phyloP scores from a whole-genome alignment of 2,113 vertebrate species.

The Semnornis frantzii region DNA sequence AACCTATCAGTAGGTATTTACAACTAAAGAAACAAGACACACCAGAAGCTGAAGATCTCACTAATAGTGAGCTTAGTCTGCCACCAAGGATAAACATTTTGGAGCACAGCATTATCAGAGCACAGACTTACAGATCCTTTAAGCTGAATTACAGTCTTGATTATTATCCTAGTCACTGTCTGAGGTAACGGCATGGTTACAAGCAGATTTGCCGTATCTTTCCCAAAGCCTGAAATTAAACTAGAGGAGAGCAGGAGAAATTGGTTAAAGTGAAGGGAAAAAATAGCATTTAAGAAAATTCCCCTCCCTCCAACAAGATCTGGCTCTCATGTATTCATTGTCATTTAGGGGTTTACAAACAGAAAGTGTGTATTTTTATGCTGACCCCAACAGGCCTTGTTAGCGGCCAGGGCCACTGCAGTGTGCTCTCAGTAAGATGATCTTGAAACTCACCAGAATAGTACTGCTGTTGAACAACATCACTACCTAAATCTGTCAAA shows the following conservation, averaged over 20 bases:
- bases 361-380: neutral
- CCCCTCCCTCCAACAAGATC: neutral
- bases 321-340: neutral
- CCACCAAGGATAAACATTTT: neutral
- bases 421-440: neutral
- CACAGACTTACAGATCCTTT: conserved; percentile 26
- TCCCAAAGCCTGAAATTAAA: neutral
- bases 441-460: neutral
- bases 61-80: neutral
- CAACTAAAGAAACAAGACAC: neutral
- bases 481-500: neutral
- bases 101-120: neutral
- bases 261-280: neutral
- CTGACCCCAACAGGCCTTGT: neutral
- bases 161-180: neutral
- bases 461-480: neutral
- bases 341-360: neutral
- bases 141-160: conserved; percentile 34
- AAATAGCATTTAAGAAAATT: neutral
- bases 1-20: neutral
- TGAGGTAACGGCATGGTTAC: neutral
- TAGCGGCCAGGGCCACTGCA: neutral
- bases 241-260: neutral
- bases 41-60: neutral
- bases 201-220: neutral